A percentile compares a stretch with the other conserved stretches of the same genome.
These are phyloP conservation scores for Scartelaos histophorus DNA, from an alignment of 2,113 vertebrate species.

Conservation along the genomic window DNA sequence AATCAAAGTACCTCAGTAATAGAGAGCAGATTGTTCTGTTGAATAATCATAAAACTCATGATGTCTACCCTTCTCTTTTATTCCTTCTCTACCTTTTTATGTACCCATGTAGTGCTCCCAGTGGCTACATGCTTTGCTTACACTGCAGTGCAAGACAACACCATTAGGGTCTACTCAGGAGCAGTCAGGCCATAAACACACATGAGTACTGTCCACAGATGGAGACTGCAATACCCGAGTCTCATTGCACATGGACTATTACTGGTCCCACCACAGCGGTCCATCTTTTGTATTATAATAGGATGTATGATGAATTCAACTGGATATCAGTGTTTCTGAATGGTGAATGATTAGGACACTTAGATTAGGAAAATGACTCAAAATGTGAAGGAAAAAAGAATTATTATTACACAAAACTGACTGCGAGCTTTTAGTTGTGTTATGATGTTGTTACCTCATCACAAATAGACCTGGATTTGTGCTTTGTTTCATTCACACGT, in stretches of 20 bases:
- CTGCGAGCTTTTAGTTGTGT: no score
- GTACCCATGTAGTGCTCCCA: conserved; percentile 7
- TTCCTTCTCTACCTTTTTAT: neutral
- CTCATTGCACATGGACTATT: neutral
- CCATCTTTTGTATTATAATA: neutral
- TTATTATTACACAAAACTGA: no score
- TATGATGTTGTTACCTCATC: no score
- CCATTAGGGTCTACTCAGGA: conserved; percentile 14
- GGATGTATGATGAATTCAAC: neutral
- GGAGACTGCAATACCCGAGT: neutral
- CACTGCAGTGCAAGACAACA: neutral
- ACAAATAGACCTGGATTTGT: no score
- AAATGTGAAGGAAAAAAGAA: no score
- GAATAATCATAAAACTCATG: neutral
- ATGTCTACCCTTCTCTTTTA: neutral
- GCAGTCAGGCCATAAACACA: conserved; percentile 17
- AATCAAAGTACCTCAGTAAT: neutral
- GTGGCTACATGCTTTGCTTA: conserved; percentile 20
- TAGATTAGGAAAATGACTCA: no score
- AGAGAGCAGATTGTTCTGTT: neutral
- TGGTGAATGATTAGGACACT: no score
- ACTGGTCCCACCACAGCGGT: neutral
- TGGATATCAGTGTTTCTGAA: neutral
- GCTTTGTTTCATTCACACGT: no score
- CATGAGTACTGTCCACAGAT: neutral